Evolutionary conservation across 2,888 invertebrate species (phyloP).

Genomic region (Elmis aenea): DNA sequence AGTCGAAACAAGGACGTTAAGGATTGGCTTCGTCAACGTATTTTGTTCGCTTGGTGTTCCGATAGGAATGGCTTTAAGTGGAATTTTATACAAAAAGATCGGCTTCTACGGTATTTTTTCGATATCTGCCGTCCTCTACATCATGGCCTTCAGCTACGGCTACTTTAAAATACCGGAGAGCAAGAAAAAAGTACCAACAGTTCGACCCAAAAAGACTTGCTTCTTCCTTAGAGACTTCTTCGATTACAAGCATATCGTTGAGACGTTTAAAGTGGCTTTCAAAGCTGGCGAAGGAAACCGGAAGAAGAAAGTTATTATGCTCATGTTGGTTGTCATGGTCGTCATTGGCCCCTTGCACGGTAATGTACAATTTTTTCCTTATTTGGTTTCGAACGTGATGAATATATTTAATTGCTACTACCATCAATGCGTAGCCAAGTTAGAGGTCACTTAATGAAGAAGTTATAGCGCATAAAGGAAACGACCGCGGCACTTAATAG

Average conservation of each 20-base stretch:
- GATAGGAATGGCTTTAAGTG: conserved; percentile 83
- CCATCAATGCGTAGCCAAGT: too few species aligned
- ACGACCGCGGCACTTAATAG: background rate
- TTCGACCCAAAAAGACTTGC: conserved; percentile 48
- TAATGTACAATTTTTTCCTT: too few species aligned
- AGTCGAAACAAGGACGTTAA: conserved; percentile 73
- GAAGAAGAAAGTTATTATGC: conserved; percentile 66
- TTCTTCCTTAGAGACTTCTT: conserved; percentile 67
- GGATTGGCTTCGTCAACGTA: conserved; percentile 84
- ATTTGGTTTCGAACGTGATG: too few species aligned
- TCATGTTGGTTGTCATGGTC: conserved; percentile 77
- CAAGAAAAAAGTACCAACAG: conserved; percentile 50
- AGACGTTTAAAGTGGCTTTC: conserved; percentile 76
- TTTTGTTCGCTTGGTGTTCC: conserved; percentile 86
- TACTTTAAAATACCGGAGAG: conserved; percentile 67
- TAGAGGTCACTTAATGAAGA: too few species aligned
- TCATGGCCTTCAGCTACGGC: conserved; percentile 71
- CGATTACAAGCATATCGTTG: conserved; percentile 68
- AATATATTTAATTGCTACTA: too few species aligned
- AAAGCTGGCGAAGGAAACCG: conserved; percentile 71
- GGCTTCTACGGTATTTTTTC: conserved; percentile 81
- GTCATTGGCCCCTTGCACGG: conserved; percentile 83
- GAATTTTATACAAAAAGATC: conserved; percentile 69
- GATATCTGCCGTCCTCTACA: conserved; percentile 68
- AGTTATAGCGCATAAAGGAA: background rate